Evolutionary conservation across 2,888 invertebrate genomes (phyloP), one percentile per base, ranked within the genome.

Genomic region (Polia nebulosa): DNA sequence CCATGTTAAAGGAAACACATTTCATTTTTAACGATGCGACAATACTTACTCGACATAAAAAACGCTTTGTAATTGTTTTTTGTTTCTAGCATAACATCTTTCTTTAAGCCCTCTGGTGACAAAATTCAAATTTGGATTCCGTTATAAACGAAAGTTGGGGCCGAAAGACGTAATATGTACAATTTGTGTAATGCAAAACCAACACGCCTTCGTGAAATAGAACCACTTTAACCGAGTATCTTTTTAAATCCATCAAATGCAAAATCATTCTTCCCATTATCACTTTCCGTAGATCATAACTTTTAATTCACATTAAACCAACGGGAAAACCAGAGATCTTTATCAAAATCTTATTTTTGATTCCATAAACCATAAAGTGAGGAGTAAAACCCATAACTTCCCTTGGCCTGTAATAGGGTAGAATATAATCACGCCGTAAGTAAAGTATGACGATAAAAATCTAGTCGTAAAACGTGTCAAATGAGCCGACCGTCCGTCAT

Each of bases 1-100:
- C 86, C 85, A 88, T 89, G 87, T 87, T 85, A 87, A 88, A 88
- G 89, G 89, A 91, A 90, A 90, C 87, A 90, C 88, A 90, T 92
- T 90, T 90, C 89, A 90, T 91, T 91, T 90, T 92, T 92, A 91
- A 92, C 89, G 88, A 85, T 66, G 83, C 85, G 84, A 89, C 89
- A 88, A 87, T 88, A 88, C 85, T 87, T 85, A 60, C 45, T 79
- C 56, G 53, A 65, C 77, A 52, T 71, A 65, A 75, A 67, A 67
- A 74, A 73, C 36, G 58, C 58, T 63, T 51, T 68, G 55, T 52
- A 60, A 67, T 65, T 64, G 20, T 58, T 80, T 51, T 66, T 78
- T 58, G 64, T 66, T 70, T 17, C 17, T 17, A 52, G 13, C 11
- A n/a, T 22, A 69, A 36, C 34, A 63, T 56, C 44, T 32, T 52